A percentile compares a stretch with the other conserved stretches of the same genome.
These are phyloP conservation scores for Lithophane semibrunnea DNA, from an alignment of 2,888 invertebrate species.

Conservation along the genomic window DNA sequence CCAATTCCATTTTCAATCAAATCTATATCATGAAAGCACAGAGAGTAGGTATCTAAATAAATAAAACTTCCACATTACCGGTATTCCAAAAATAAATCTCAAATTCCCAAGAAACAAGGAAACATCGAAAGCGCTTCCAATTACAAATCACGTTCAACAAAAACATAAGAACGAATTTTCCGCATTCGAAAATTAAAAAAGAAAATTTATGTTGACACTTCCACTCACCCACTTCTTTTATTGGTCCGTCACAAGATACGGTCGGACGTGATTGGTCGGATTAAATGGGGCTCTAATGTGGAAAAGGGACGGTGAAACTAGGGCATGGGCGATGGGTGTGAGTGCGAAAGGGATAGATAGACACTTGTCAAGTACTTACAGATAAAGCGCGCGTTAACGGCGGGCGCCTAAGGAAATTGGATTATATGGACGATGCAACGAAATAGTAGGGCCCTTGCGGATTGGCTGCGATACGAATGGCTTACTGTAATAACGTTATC, in stretches of 20 bases:
- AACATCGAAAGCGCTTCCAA: slow-evolving; percentile 59
- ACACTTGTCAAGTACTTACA: slow-evolving; percentile 89
- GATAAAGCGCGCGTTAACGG: slow-evolving; percentile 84
- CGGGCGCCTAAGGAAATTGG: slow-evolving; percentile 83
- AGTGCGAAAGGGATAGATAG: slow-evolving; percentile 83
- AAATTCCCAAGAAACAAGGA: slow-evolving; percentile 49
- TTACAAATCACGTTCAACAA: slow-evolving; percentile 58
- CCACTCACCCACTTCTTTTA: slow-evolving; percentile 87
- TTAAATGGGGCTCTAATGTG: slow-evolving; percentile 83
- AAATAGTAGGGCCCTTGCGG: slow-evolving; percentile 62
- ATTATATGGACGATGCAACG: slow-evolving; percentile 76
- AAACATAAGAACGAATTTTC: slow-evolving; percentile 68
- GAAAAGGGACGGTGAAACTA: slow-evolving; percentile 80
- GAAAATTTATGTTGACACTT: slow-evolving; percentile 88
- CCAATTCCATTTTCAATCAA: neutral
- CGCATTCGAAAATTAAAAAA: slow-evolving; percentile 77
- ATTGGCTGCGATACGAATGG: slow-evolving; percentile 72
- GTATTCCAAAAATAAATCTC: slow-evolving; percentile 50
- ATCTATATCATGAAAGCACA: neutral
- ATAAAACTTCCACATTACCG: slow-evolving; percentile 10
- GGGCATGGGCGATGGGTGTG: slow-evolving; percentile 68
- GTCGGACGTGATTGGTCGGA: slow-evolving; percentile 83
- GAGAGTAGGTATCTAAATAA: slow-evolving; percentile 9
- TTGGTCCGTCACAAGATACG: slow-evolving; percentile 84
- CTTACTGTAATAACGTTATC: slow-evolving; percentile 8